Evolutionary conservation across 2,888 invertebrate genomes (phyloP).

Genomic region (Drosophila fungiperda): DNA sequence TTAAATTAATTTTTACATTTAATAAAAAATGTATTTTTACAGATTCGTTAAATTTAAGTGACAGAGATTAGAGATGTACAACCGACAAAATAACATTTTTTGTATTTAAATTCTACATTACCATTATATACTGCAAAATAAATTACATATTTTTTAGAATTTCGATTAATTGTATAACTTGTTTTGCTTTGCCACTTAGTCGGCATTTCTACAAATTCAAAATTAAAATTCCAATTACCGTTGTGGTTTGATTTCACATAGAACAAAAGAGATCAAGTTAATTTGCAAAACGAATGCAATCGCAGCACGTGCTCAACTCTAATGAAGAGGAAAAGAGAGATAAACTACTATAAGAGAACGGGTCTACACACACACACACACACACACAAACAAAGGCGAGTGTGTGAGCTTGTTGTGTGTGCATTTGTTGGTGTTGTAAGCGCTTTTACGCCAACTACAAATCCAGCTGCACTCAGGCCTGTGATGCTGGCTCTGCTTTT

Average conservation of each 20-base stretch:
- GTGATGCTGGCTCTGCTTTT: slow-evolving; percentile 43
- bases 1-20: not conserved
- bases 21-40: not conserved
- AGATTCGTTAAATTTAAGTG: not conserved
- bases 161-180: not conserved
- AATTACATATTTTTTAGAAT: not conserved
- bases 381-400: not conserved
- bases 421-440: slow-evolving; percentile 63
- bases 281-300: not conserved
- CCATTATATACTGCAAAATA: not conserved
- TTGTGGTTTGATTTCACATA: not conserved
- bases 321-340: slow-evolving; percentile 15
- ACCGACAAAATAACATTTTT: not conserved
- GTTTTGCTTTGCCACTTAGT: not conserved
- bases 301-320: slow-evolving; percentile 1
- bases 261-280: not conserved
- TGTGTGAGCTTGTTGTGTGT: slow-evolving; percentile 17
- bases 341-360: slow-evolving; percentile 38
- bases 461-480: slow-evolving; percentile 45
- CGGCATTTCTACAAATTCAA: not conserved
- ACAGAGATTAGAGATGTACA: not conserved
- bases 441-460: slow-evolving; percentile 68
- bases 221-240: not conserved
- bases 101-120: not conserved
- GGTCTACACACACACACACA: slow-evolving; percentile 24